A percentile compares a stretch with the other conserved stretches of the same genome.
phyloP scores from a whole-genome alignment of 2,888 invertebrate genomes.

The Caenorhabditis macrosperma region DNA sequence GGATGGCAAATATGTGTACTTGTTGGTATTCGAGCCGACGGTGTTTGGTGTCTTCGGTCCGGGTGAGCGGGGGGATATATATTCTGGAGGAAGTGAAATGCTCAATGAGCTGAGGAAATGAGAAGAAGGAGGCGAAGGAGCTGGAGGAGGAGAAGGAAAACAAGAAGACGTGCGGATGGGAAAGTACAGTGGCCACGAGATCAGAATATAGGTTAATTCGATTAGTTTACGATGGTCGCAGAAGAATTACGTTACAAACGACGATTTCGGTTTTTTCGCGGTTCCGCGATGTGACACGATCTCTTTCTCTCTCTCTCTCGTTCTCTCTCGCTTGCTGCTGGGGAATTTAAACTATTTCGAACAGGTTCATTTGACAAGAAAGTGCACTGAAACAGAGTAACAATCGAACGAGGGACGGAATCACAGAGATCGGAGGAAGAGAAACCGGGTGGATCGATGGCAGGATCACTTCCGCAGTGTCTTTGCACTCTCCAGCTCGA shows the following conservation, averaged over 20 bases:
- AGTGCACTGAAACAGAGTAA: neutral
- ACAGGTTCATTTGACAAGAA: neutral
- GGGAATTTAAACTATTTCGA: too few species aligned
- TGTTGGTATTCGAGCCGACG: slow-evolving; percentile 24
- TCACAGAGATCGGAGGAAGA: slow-evolving; percentile 38
- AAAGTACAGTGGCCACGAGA: slow-evolving; percentile 35
- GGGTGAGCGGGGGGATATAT: slow-evolving; percentile 4
- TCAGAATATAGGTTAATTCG: slow-evolving; percentile 53
- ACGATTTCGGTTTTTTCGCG: slow-evolving; percentile 9
- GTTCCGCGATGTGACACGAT: slow-evolving; percentile 35
- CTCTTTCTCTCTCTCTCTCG: too few species aligned
- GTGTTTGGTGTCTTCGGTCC: slow-evolving; percentile 31
- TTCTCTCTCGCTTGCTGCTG: too few species aligned
- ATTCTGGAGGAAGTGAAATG: slow-evolving; percentile 45
- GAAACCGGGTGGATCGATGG: neutral
- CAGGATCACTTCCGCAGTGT: slow-evolving; percentile 35
- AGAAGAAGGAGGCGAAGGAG: neutral
- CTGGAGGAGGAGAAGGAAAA: slow-evolving; percentile 7
- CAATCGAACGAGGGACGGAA: neutral
- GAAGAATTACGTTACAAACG: slow-evolving; percentile 30
- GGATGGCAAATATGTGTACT: slow-evolving; percentile 39
- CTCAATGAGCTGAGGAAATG: slow-evolving; percentile 23
- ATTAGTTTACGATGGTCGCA: slow-evolving; percentile 46
- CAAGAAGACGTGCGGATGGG: slow-evolving; percentile 37
- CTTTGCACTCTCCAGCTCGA: slow-evolving; percentile 53